Base-by-base conservation (phyloP, 2,888 invertebrate species). In the Mellilla xanthometata region DNA sequence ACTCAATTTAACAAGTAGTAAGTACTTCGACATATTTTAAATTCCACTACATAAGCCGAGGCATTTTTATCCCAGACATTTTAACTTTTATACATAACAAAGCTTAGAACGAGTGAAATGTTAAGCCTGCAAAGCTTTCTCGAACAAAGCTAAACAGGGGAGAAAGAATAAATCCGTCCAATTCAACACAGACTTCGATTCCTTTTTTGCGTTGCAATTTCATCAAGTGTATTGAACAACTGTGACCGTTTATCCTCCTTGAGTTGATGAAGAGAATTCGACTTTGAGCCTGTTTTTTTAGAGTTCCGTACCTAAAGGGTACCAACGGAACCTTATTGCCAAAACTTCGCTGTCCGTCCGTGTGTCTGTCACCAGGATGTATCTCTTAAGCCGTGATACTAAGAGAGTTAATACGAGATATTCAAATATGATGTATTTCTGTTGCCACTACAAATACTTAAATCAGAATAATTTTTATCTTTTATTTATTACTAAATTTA, bases 221-320 rank as follows among this genome's bases (percentile, higher is more conserved):
- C 47, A 41, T 41, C 41, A 47, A 47, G 46, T 40, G 31, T 46
- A 40, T 35, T 46, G 34, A 46, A 29, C 47, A 52, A 54, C 48
- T 52, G 44, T 45, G 54, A 51, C 56, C 53, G 45, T 44, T 53
- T 57, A 56, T 62, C 58, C 49, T 34, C 56, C 59, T 60, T 65
- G 56, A 62, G 66, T 60, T 63, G 56, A 60, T 51, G 52, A 45
- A 58, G 62, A 56, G 62, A 24, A n/a, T 60, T 61, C 67, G 61
- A 60, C 62, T 56, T 68, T 24, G 24, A 24, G 8, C 8, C n/a
- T 24, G 8, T 7, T 24, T 24, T 24, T 19, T 19, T 5, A n/a
- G n/a, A n/a, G n/a, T n/a, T n/a, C n/a, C n/a, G n/a, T n/a, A n/a
- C n/a, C n/a, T n/a, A n/a, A n/a, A n/a, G n/a, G n/a, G n/a, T n/a